Evolutionary conservation across 2,797 vertebrate species (phyloP).

Genomic region (Syngnathus acus): DNA sequence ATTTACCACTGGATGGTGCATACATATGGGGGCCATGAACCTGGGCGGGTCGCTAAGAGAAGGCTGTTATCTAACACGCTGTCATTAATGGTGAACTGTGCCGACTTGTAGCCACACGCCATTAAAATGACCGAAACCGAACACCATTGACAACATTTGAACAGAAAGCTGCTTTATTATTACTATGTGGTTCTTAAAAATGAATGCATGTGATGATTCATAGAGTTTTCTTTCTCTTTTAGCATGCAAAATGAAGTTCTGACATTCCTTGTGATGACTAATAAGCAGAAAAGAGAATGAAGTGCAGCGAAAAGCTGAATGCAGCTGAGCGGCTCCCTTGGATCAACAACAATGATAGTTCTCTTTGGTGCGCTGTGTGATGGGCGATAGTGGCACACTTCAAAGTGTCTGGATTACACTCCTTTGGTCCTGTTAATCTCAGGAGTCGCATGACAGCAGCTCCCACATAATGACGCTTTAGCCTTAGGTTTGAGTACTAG

Average conservation of each 20-base stretch:
- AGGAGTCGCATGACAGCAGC: slow-evolving; percentile 42
- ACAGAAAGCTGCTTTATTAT: slow-evolving; percentile 23
- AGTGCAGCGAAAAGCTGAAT: slow-evolving; percentile 38
- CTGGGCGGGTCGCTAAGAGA: slow-evolving; percentile 18
- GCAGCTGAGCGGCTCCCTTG: slow-evolving; percentile 27
- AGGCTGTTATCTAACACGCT: slow-evolving; percentile 24
- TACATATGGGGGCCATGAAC: slow-evolving; percentile 22
- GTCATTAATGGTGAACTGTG: slow-evolving; percentile 24
- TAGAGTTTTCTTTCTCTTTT: slow-evolving; percentile 11
- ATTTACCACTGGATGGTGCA: slow-evolving; percentile 25
- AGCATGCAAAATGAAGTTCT: slow-evolving; percentile 30
- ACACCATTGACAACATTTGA: slow-evolving; percentile 7
- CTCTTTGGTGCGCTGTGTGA: slow-evolving; percentile 31
- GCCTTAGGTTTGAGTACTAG: slow-evolving; percentile 22
- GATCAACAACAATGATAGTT: slow-evolving; percentile 38
- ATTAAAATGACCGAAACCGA: slow-evolving; percentile 15
- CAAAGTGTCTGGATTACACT: slow-evolving; percentile 52
- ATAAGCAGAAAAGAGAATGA: slow-evolving; percentile 25
- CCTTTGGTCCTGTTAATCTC: slow-evolving; percentile 46
- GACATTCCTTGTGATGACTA: slow-evolving; percentile 23
- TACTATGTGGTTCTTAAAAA: slow-evolving; percentile 24
- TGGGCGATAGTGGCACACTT: slow-evolving; percentile 33
- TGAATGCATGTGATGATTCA: slow-evolving; percentile 30
- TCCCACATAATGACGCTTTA: slow-evolving; percentile 15
- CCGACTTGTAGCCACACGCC: slow-evolving; percentile 43